These are phyloP conservation scores for Tachuris rubrigastra DNA, from an alignment of 2,113 vertebrate species.

Conservation along the genomic window DNA sequence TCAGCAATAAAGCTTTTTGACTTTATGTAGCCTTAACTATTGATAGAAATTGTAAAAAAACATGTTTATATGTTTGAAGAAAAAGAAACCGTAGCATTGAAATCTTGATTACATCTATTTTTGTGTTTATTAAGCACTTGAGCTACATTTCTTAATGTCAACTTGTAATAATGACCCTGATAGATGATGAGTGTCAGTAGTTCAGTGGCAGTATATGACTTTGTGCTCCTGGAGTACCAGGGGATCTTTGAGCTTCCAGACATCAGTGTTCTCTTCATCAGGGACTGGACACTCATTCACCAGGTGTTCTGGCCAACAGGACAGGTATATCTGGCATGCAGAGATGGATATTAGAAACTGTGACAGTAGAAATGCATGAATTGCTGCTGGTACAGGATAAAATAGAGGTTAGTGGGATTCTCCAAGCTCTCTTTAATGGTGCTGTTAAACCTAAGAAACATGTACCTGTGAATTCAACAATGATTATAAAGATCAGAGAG, in stretches of 20 bases:
- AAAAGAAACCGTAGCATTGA: not conserved
- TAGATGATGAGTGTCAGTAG: not conserved
- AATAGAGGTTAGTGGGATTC: not conserved
- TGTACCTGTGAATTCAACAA: not conserved
- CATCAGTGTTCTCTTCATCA: not conserved
- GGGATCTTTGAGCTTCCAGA: not conserved
- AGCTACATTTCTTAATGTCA: not conserved
- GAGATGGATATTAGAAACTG: not conserved
- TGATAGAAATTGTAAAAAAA: not conserved
- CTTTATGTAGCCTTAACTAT: not conserved
- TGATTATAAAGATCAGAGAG: not conserved
- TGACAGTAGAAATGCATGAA: not conserved
- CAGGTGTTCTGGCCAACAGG: not conserved
- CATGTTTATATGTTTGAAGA: not conserved
- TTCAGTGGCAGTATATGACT: not conserved
- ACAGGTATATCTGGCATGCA: not conserved
- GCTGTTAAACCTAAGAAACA: not conserved
- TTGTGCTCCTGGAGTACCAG: not conserved
- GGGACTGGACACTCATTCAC: not conserved
- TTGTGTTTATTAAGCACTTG: not conserved
- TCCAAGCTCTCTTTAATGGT: not conserved
- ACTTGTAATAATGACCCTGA: not conserved
- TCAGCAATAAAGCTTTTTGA: not conserved
- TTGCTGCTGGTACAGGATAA: not conserved
- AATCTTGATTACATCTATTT: not conserved